Conservation (phyloP, 2,888 invertebrate species). For the Drosophila anomelani region DNA sequence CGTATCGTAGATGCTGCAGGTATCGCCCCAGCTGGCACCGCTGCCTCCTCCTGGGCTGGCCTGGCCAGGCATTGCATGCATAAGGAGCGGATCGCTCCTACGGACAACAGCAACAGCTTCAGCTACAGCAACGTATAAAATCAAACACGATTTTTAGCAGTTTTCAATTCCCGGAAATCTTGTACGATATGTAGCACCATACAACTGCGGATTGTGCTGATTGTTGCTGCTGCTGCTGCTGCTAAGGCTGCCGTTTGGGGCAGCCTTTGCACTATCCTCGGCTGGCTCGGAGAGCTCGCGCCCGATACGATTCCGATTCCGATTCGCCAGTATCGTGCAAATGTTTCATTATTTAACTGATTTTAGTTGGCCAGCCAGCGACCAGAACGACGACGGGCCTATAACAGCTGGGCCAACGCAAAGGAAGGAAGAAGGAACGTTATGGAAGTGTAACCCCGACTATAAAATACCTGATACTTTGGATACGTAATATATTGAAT, state of each 20-base stretch:
- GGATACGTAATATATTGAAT: neutral
- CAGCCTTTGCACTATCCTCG: slow-evolving; percentile 14
- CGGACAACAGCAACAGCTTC: slow-evolving; percentile 23
- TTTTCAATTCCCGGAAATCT: slow-evolving; percentile 80
- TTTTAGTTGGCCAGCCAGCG: slow-evolving; percentile 58
- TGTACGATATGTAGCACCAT: slow-evolving; percentile 76
- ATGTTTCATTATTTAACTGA: slow-evolving; percentile 80
- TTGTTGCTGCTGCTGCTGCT: slow-evolving; percentile 23
- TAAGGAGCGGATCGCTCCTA: slow-evolving; percentile 22
- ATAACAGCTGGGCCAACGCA: slow-evolving; percentile 37
- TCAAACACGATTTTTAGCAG: slow-evolving; percentile 81
- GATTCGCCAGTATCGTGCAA: slow-evolving; percentile 72
- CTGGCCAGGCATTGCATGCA: slow-evolving; percentile 41
- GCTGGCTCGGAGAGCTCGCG: slow-evolving; percentile 13
- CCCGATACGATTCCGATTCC: slow-evolving; percentile 66
- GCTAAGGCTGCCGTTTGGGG: slow-evolving; percentile 1
- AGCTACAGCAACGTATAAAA: slow-evolving; percentile 66
- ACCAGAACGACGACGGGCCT: slow-evolving; percentile 17
- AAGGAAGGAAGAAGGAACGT: slow-evolving; percentile 31
- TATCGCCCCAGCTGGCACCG: slow-evolving; percentile 9
- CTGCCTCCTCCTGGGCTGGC: slow-evolving; percentile 3
- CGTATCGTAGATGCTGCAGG: slow-evolving; percentile 75
- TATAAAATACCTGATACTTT: neutral
- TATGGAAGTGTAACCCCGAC: neutral
- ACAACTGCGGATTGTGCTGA: slow-evolving; percentile 56